Evolutionary conservation across 2,797 vertebrate species (phyloP), one percentile per base, ranked within the genome.

Genomic region (Hemitrygon akajei): DNA sequence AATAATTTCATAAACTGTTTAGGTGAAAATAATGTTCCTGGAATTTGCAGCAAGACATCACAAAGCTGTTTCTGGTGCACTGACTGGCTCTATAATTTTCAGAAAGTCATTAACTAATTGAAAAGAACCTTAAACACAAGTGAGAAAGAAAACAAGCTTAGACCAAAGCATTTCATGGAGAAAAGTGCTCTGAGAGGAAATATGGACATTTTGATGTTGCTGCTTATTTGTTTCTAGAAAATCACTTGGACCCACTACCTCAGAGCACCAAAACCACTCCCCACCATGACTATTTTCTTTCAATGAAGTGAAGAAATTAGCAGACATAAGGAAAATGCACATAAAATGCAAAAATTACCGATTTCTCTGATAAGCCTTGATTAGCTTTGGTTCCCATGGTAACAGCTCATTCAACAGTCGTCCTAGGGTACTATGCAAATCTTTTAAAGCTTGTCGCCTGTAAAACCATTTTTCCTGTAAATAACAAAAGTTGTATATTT

Each of bases 331-430:
- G 25, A 92, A 27, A 27, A 56, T 37, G 10, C 10, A 27, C 84
- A 66, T 30, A 7, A 75, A 40, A 71, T 58, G 30, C 25, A 93
- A 75, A 94, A 93, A 95, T 96, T 97, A 99, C 99, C 99, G 98
- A 97, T 99, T 99, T 96, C 98, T 98, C 94, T 99, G 98, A 97
- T 98, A 98, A 94, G 98, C 99, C 96, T 98, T 99, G 94, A 98
- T 96, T 95, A 99, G 97, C 96, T 99, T 99, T 95, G 98, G 98
- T 97, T 99, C 99, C 99, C 99, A 99, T 94, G 99, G 99, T 94
- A 98, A 97, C 94, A 99, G 97, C 95, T 99, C 99, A 95, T 99
- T 99, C 95, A 99, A 97, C 95, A 99, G 97, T 96, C 99, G 97
- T 95, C 98, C 97, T 91, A 99, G 97, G 0, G 99, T 99, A 96